A percentile compares a stretch with the other conserved stretches of the same genome.
phyloP scores from a whole-genome alignment of 1,140 invertebrate genomes.

The Brachionus rotundiformis region DNA sequence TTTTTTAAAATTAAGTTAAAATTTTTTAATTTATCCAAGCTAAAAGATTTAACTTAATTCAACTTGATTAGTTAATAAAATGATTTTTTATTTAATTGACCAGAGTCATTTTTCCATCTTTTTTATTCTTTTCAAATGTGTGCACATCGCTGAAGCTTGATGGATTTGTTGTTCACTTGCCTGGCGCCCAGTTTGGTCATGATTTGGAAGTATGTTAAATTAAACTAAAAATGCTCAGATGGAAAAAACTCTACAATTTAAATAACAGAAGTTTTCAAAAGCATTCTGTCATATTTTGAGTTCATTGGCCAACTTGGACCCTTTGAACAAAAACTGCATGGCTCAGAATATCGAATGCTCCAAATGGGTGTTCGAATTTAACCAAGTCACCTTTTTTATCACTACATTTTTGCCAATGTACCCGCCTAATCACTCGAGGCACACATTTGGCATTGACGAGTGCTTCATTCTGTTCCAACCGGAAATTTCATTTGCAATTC shows the following conservation, averaged over 20 bases:
- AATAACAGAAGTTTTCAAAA: slow-evolving; percentile 54
- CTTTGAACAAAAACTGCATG: slow-evolving; percentile 55
- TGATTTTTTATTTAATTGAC: background rate
- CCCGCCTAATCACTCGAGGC: slow-evolving; percentile 56
- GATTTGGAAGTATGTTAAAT: background rate
- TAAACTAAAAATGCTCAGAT: background rate
- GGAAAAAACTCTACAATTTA: slow-evolving; percentile 52
- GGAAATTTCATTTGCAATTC: slow-evolving; percentile 60
- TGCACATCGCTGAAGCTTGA: background rate
- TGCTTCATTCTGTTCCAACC: slow-evolving; percentile 60
- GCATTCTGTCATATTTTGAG: slow-evolving; percentile 55
- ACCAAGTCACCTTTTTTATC: slow-evolving; percentile 60
- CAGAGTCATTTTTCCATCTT: slow-evolving; percentile 30
- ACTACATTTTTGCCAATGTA: slow-evolving; percentile 62
- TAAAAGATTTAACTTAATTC: too few relatives aligned
- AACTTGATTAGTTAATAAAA: too few relatives aligned
- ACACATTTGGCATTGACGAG: slow-evolving; percentile 55
- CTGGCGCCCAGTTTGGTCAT: background rate
- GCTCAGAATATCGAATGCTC: background rate
- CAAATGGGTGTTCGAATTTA: slow-evolving; percentile 58
- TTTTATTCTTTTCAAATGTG: slow-evolving; percentile 44
- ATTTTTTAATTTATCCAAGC: too few relatives aligned
- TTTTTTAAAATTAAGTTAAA: too few relatives aligned
- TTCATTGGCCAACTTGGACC: slow-evolving; percentile 56
- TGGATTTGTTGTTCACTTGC: slow-evolving; percentile 31